These are phyloP conservation scores for Zophobas atratus DNA, from an alignment of 1,140 invertebrate genomes.

Conservation along the genomic window DNA sequence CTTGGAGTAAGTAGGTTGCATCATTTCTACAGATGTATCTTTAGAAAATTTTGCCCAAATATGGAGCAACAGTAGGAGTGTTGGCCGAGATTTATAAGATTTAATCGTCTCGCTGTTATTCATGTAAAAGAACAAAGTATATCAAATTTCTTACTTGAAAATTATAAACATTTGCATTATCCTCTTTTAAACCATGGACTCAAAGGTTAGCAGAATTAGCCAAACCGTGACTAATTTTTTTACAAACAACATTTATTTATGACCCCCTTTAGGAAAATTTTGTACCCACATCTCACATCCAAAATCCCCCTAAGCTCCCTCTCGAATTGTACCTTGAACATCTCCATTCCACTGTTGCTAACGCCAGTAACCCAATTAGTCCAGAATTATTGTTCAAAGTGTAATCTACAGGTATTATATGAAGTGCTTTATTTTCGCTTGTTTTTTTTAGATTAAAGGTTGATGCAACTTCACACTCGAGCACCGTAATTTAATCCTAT, in stretches of 20 bases:
- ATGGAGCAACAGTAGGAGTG: background rate
- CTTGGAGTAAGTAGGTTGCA: conserved; percentile 31
- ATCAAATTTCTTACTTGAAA: no score
- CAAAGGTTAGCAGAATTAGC: no score
- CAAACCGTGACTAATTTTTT: no score
- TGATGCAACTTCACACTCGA: background rate
- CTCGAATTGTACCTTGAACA: no score
- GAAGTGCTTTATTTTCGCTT: conserved; percentile 10
- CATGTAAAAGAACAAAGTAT: no score
- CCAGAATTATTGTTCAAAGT: background rate
- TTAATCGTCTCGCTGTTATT: no score
- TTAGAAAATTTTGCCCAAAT: background rate
- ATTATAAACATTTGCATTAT: no score
- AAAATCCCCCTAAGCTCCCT: no score
- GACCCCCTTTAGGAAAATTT: no score
- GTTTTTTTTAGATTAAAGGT: conserved; percentile 7
- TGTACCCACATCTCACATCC: no score
- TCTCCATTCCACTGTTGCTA: background rate
- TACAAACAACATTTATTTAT: no score
- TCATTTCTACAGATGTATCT: background rate
- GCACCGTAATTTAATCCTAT: background rate
- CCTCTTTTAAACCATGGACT: no score
- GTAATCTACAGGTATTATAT: background rate
- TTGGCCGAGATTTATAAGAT: background rate
- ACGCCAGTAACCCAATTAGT: background rate